Evolutionary conservation across 2,797 vertebrate species (phyloP).

Genomic region (Percopsis omiscomaycus): DNA sequence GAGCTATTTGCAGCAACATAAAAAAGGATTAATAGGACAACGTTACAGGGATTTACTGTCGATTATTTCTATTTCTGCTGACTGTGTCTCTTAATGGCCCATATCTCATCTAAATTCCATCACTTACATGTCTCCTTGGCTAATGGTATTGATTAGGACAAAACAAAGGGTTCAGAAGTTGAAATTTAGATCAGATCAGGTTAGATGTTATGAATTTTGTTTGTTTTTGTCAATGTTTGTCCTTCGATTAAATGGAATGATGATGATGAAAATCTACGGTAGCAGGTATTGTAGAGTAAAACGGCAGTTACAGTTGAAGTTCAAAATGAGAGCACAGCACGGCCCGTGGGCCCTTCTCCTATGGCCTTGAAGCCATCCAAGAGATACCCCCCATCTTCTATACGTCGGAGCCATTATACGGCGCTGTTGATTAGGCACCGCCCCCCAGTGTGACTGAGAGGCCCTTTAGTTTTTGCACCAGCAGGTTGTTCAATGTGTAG

Average conservation of each 20-base stretch:
- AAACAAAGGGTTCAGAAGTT: too few relatives aligned
- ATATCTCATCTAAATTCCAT: constrained; percentile 14
- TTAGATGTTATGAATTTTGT: background rate
- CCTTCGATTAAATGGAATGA: background rate
- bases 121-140: constrained; percentile 10
- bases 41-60: constrained; percentile 48
- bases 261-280: background rate
- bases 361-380: too few relatives aligned
- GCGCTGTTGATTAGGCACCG: constrained; percentile 51
- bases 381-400: constrained; percentile 28
- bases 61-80: constrained; percentile 45
- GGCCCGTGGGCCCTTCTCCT: too few relatives aligned
- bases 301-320: background rate
- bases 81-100: constrained; percentile 29
- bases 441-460: constrained; percentile 67
- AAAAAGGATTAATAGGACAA: constrained; percentile 57
- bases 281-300: background rate
- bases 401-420: constrained; percentile 58
- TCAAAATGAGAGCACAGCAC: too few relatives aligned
- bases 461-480: constrained; percentile 72
- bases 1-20: constrained; percentile 40
- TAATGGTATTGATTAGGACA: background rate
- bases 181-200: background rate
- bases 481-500: constrained; percentile 72
- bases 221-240: background rate